phyloP scores from a whole-genome alignment of 2,797 vertebrate genomes.

The Gymnodraco acuticeps region DNA sequence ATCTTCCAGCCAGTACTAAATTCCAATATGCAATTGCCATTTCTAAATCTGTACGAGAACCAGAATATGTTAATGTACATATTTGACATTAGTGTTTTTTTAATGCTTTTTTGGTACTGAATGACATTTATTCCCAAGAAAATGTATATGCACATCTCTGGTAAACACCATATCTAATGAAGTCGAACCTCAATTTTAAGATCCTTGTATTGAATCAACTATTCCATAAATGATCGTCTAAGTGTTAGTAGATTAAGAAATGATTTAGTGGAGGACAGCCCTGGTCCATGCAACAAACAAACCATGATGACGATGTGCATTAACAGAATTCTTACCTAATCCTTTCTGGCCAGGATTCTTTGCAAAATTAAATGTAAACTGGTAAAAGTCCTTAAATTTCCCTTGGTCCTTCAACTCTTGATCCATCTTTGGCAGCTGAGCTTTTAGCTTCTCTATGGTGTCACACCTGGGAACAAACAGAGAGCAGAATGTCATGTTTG shows the following conservation, averaged over 20 bases:
- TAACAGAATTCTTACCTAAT: constrained; percentile 88
- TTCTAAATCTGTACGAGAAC: constrained; percentile 92
- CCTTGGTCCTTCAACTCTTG: constrained; percentile 98
- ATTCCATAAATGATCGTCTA: too few species aligned
- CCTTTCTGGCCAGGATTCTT: constrained; percentile 99
- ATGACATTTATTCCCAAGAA: too few species aligned
- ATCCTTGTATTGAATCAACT: too few species aligned
- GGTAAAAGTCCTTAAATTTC: constrained; percentile 99
- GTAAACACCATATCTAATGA: too few species aligned
- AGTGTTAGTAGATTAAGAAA: too few species aligned
- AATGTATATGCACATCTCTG: too few species aligned
- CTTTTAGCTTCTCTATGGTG: constrained; percentile 98
- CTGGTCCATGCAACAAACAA: neutral
- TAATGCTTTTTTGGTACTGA: too few species aligned
- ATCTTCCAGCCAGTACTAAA: constrained; percentile 99
- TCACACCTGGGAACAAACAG: constrained; percentile 89
- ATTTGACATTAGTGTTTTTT: too few species aligned
- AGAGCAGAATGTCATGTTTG: constrained; percentile 3
- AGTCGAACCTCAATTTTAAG: too few species aligned
- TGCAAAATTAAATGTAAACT: constrained; percentile 99
- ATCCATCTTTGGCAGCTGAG: constrained; percentile 98
- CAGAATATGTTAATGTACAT: neutral
- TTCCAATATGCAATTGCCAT: constrained; percentile 99
- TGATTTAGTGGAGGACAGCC: too few species aligned
- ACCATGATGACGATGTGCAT: neutral